Evolutionary conservation across 2,888 invertebrate species (phyloP), one percentile per base, ranked within the genome.

Genomic region (Ashinkailepas kermadecensis): DNA sequence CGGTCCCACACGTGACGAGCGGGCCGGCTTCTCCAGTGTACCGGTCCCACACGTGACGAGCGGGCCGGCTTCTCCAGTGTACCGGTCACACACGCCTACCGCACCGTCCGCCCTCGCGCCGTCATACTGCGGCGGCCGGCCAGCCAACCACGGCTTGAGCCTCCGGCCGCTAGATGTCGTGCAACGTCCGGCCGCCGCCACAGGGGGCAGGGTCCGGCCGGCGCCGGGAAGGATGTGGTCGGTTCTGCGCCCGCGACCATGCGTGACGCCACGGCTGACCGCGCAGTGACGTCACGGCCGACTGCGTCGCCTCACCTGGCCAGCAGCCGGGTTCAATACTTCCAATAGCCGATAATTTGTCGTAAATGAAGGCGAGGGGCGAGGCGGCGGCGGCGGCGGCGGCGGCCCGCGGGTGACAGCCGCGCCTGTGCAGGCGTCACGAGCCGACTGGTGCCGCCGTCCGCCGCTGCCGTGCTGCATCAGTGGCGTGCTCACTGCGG

Each of bases 261-360:
- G 18, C 54, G 74, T 54, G 74, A 67, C 67, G 67, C 21, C 62
- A 64, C 62, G 13, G 39, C 39, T 39, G 62, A 21, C 62, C 62
- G 62, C 13, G 62, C 62, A 64, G 39, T 64, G 62, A 67, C 65
- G 65, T 74, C 74, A 74, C 74, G 54, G 74, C 6, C 18, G 74
- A 54, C 39, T 1, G 74, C 74, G 74, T 11, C 7, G 74, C 54
- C 54, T 74, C 54, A 18, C 74, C 54, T 21, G 54, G 74, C 39
- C 18, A 8, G 23, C 65, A 21, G 65, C 12, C 59, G 59, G 21
- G 15, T 39, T 21, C 74, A 54, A 74, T 74, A 25, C 67, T 74
- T 74, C 74, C 74, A 74, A 54, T 54, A 74, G 74, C 54, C 54
- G 74, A 74, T 74, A 74, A 74, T 74, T 74, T 74, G 74, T 74